A percentile compares a stretch with the other conserved stretches of the same genome.
These are phyloP conservation scores for Parnassius glacialis DNA, from an alignment of 2,888 invertebrate genomes.

Conservation along the genomic window DNA sequence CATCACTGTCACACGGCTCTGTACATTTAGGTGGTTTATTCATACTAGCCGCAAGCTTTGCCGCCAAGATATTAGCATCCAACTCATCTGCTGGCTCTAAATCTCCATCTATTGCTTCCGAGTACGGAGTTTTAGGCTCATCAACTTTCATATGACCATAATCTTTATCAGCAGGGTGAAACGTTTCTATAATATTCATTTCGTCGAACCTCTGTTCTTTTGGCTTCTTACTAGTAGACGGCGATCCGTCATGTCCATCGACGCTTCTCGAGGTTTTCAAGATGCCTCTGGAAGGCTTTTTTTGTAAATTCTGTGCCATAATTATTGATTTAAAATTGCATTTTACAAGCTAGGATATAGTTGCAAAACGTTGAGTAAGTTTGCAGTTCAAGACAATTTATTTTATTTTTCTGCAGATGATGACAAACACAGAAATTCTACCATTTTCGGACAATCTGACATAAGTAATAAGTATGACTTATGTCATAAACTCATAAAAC, in stretches of 20 bases:
- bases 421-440: conserved; percentile 39
- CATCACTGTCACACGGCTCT: conserved; percentile 78
- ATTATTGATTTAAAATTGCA: conserved; percentile 43
- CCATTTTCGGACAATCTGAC: conserved; percentile 20
- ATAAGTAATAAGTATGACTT: neutral
- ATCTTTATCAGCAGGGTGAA: conserved; percentile 98
- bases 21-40: conserved; percentile 72
- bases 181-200: conserved; percentile 98
- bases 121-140: conserved; percentile 97
- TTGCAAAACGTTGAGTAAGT: neutral
- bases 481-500: no score
- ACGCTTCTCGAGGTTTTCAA: conserved; percentile 95
- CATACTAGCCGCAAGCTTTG: conserved; percentile 83
- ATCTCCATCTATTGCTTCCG: conserved; percentile 82
- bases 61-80: conserved; percentile 87
- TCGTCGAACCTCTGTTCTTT: conserved; percentile 96
- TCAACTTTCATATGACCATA: conserved; percentile 99
- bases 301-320: conserved; percentile 90
- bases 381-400: conserved; percentile 32
- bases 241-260: conserved; percentile 83
- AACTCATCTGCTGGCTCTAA: conserved; percentile 81
- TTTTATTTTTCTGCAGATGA: conserved; percentile 39
- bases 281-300: conserved; percentile 93
- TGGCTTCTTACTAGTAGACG: conserved; percentile 69
- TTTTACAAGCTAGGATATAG: conserved; percentile 37